Percentiles rank a stretch among this genome's conserved stretches.
phyloP scores from a whole-genome alignment of 2,113 vertebrate species.

The Strix uralensis region DNA sequence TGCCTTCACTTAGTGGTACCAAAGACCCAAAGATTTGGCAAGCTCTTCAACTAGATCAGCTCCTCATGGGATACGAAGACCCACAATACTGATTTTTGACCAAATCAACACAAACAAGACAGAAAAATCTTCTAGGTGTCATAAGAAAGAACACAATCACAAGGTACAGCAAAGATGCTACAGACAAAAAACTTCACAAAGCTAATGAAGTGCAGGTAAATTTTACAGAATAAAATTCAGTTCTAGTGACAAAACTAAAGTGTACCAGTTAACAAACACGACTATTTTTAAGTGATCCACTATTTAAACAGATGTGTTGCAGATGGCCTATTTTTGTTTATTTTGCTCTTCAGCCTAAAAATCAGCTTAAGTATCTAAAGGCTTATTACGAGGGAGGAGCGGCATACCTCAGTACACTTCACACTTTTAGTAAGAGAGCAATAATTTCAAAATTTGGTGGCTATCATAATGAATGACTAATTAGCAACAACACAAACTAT shows the following conservation, averaged over 20 bases:
- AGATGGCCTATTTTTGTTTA: neutral
- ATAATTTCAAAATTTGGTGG: neutral
- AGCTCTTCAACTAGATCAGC: neutral
- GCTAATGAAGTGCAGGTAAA: neutral
- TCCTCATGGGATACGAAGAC: accelerated
- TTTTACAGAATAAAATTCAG: neutral
- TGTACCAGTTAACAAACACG: neutral
- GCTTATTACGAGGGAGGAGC: neutral
- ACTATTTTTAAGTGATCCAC: neutral
- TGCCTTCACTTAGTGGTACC: neutral
- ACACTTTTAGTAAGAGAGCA: neutral
- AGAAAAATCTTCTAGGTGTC: neutral
- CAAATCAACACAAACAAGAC: neutral
- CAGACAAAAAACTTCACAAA: neutral
- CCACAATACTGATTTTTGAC: neutral
- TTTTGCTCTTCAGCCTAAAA: neutral
- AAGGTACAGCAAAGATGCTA: neutral
- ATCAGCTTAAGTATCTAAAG: neutral
- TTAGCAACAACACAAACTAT: neutral
- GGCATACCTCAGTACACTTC: neutral
- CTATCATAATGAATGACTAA: neutral
- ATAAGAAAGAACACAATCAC: neutral
- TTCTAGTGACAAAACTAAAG: neutral
- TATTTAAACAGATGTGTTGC: neutral
- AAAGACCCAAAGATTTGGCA: neutral